Base-by-base conservation (phyloP, 64 coral and sea anemone genomes). In the Pocillopora verrucosa region DNA sequence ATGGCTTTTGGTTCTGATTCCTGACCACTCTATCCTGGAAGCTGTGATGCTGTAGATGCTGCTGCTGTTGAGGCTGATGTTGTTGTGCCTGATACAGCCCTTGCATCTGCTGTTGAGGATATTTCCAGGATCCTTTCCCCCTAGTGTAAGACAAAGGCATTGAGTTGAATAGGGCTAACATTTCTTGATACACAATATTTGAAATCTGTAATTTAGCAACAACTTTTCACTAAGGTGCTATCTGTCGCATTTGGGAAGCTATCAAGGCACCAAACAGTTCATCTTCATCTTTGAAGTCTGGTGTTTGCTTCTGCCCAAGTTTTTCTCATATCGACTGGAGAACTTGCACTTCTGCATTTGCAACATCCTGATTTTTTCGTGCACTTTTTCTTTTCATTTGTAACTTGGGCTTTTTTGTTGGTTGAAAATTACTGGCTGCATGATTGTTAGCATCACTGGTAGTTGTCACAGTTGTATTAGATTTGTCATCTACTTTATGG, bases 241-340 rank as follows among this genome's bases (percentile, higher is more conserved):
- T 34, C 13, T 76, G 85, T 16, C 45, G 57, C 22, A 87, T 11
- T 61, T 76, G 85, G 58, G 85, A 76, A 36, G 85, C 73, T 16
- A 87, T 76, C 30, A 76, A 51, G 36, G 70, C 85, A 60, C 85
- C 85, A 76, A 87, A 87, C 58, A 87, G 56, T 22, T 87, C 85
- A 75, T 76, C 85, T 87, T 87, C 85, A 87, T 87, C 85, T 63
- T 76, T 76, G 30, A 30, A 30, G 30, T 30, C 30, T 30, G 30
- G 30, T 30, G 30, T 30, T 30, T 30, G 30, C 19, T 59, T 88
- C 24, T 82, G 80, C 34, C 60, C 80, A 65, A 82, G 80, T 12
- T 59, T 59, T 64, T 56, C 60, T 64, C 74, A 59, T 15, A 77
- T 65, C 16, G 74, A 77, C 19, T 88, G 74, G 30, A 88, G 38